Evolutionary conservation across 2,797 vertebrate genomes (phyloP), one percentile per base, ranked within the genome.

Genomic region (Enteromius paludinosus): DNA sequence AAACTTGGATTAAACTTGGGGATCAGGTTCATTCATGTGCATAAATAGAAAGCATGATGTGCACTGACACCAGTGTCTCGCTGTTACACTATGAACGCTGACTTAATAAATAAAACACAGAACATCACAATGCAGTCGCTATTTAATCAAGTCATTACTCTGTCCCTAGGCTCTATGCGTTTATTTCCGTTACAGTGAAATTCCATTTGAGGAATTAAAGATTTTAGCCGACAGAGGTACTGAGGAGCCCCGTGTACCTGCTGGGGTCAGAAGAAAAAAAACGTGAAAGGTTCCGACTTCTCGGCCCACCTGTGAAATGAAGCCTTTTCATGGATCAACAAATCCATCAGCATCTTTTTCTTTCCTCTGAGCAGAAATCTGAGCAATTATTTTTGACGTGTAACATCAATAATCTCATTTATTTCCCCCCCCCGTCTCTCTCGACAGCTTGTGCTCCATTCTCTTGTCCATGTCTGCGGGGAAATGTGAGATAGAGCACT

Each of bases 351-450:
- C 86, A 88, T 92, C 89, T 86, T 83, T 85, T 90, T 91, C 92
- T 90, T 91, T 94, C 93, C 93, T 89, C 91, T 90, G 93, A 93
- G 94, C 94, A 94, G 90, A 94, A 96, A 95, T 93, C 90, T 91
- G 88, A 89, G 94, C 96, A 96, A 96, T 96, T 96, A 96, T 94
- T 96, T 97, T 94, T 93, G 95, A 96, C 95, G 93, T 94, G 93
- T 90, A 87, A 92, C 95, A 94, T 97, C 89, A 94, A 97, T 96
- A 94, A 94, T 91, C 92, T 92, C 91, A 93, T 94, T 96, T 96
- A 94, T 93, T 94, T 93, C 70, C 35, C 73, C 81, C 81, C 64
- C 52, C 68, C 74, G 64, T 56, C 81, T 83, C 71, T 84, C 70
- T 78, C 38, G 69, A 81, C 84, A 64, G 68, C 86, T 78, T 78